Evolutionary conservation across 2,888 invertebrate species (phyloP).

Genomic region (Habroteleia sp.): DNA sequence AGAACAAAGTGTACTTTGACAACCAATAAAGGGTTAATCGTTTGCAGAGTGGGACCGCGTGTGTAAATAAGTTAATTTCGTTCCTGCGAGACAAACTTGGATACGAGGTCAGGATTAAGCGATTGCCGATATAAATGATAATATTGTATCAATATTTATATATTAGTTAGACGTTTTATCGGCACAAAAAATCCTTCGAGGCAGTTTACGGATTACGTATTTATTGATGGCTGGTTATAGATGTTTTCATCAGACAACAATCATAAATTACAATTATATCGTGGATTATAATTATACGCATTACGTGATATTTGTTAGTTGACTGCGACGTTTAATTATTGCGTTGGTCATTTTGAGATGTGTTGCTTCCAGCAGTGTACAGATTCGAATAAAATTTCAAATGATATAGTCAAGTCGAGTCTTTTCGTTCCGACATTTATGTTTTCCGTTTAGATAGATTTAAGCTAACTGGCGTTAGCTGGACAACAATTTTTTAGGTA

Average conservation of each 20-base stretch:
- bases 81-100: slow-evolving; percentile 31
- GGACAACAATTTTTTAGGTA: slow-evolving; percentile 5
- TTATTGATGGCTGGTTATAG: slow-evolving; percentile 51
- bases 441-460: neutral
- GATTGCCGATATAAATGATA: slow-evolving; percentile 39
- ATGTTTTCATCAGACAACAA: slow-evolving; percentile 63
- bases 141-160: slow-evolving; percentile 58
- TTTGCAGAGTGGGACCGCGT: slow-evolving; percentile 39
- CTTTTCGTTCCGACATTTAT: slow-evolving; percentile 7
- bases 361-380: slow-evolving; percentile 73
- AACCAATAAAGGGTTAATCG: slow-evolving; percentile 40
- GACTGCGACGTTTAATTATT: slow-evolving; percentile 52
- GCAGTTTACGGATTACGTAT: slow-evolving; percentile 33
- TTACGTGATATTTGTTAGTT: slow-evolving; percentile 66
- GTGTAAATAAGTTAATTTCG: slow-evolving; percentile 52
- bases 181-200: slow-evolving; percentile 54
- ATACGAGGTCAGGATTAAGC: slow-evolving; percentile 12
- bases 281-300: slow-evolving; percentile 42
- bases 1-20: slow-evolving; percentile 28
- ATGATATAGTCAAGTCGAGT: slow-evolving; percentile 63
- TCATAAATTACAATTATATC: slow-evolving; percentile 61
- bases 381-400: slow-evolving; percentile 73
- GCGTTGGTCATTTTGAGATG: slow-evolving; percentile 67
- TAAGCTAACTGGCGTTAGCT: neutral
- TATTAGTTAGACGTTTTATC: slow-evolving; percentile 49